Conservation (phyloP, 2,113 vertebrate genomes). For the Dipodomys merriami region DNA sequence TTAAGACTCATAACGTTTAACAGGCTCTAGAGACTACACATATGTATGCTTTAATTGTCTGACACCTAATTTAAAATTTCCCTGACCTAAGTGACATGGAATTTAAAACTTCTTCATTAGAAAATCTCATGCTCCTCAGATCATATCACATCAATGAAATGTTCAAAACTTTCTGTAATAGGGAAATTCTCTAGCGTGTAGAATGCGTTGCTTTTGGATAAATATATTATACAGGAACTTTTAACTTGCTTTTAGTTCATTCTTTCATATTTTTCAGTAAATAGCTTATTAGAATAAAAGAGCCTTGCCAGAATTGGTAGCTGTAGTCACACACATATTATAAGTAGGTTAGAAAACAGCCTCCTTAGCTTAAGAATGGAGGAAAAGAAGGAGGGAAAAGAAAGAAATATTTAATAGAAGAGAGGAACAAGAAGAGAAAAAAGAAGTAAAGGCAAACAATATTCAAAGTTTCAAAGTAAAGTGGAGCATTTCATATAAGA, state of each 20-base stretch:
- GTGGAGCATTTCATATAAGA: background rate
- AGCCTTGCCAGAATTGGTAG: background rate
- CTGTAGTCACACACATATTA: constrained; percentile 13
- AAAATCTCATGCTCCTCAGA: background rate
- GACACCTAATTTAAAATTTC: constrained; percentile 21
- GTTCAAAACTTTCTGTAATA: background rate
- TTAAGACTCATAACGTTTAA: constrained; percentile 7
- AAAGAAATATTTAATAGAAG: too few relatives aligned
- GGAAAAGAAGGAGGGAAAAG: background rate
- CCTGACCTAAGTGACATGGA: background rate
- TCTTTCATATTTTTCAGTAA: constrained; percentile 28
- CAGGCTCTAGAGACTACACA: background rate
- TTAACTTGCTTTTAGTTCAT: background rate
- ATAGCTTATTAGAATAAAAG: constrained; percentile 24
- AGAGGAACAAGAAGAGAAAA: background rate
- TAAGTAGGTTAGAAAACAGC: background rate
- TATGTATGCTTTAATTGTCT: background rate
- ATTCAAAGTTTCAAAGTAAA: constrained; percentile 23
- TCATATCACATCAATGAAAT: background rate
- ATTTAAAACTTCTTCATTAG: background rate
- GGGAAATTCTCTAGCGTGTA: background rate
- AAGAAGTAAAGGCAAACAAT: background rate
- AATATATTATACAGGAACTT: background rate
- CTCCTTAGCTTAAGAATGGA: too few relatives aligned
- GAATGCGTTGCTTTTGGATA: background rate